phyloP scores from a whole-genome alignment of 1,140 invertebrate species.

The Trachymyrmex septentrionalis region DNA sequence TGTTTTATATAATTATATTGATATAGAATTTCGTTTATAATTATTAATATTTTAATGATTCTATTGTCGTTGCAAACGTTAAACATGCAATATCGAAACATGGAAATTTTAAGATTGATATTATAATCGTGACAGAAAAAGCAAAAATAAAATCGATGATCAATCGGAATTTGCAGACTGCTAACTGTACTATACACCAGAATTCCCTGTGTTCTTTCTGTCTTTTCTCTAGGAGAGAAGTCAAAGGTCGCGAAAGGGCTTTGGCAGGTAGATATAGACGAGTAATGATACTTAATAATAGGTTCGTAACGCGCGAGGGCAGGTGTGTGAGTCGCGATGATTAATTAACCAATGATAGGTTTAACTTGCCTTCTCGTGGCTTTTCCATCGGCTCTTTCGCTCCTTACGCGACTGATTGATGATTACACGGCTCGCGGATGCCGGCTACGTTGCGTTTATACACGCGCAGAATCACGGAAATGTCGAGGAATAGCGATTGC shows the following conservation, averaged over 20 bases:
- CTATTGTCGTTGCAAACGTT: background rate
- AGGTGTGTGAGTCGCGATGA: slow-evolving; percentile 72
- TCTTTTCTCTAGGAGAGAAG: slow-evolving; percentile 61
- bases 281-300: slow-evolving; percentile 79
- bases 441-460: background rate
- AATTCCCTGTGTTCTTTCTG: slow-evolving; percentile 15
- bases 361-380: slow-evolving; percentile 56
- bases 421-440: slow-evolving; percentile 35
- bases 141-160: slow-evolving; percentile 1
- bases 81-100: background rate
- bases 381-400: slow-evolving; percentile 11
- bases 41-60: slow-evolving; percentile 2
- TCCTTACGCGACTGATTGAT: slow-evolving; percentile 46
- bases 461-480: slow-evolving; percentile 27
- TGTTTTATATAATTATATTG: slow-evolving; percentile 3
- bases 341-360: slow-evolving; percentile 78
- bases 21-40: background rate
- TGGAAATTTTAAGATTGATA: background rate
- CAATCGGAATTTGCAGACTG: slow-evolving; percentile 22
- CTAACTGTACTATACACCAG: background rate
- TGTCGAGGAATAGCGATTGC: background rate
- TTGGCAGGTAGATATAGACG: slow-evolving; percentile 53
- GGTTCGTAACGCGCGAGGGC: slow-evolving; percentile 69
- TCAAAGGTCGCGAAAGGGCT: slow-evolving; percentile 72
- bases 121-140: slow-evolving; percentile 22